Base-by-base conservation (phyloP, 1,140 invertebrate species). In the Leguminivora glycinivorella region DNA sequence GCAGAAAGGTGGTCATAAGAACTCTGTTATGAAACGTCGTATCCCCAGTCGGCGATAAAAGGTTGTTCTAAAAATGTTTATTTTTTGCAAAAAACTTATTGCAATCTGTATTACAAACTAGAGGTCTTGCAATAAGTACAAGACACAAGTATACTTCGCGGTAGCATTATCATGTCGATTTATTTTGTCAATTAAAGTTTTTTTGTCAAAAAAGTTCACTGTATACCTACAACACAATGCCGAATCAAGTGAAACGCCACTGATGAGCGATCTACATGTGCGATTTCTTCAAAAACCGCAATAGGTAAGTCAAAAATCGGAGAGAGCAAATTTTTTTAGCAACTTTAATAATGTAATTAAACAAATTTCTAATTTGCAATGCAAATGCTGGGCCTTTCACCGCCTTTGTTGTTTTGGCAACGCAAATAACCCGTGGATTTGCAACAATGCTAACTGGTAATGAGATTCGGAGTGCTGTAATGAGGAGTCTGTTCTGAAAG, bases 281-380 rank as follows among this genome's bases (percentile, higher is more conserved):
- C 10, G 22, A 63, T 63, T 63, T 63, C 58, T 63, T 63, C 14
- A 63, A 19, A 26, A 63, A 63, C 58, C 58, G 26, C 58, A 63
- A n/a, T 14, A 4, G 6, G 26, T 17, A 26, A 58, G 25, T 63
- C 58, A 63, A 63, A 63, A 14, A n/a, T 12, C n/a, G 58, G 58
- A 63, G 58, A 63, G 58, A 63, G 58, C 58, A 29, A 63, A n/a
- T 34, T 63, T 63, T 63, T 63, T 63, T 63, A 29, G 29, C 58
- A 63, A 63, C 25, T 31, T 34, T 68, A 47, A 68, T 68, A 68
- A 68, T 47, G 40, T 68, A 47, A 68, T 68, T 68, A 68, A 68
- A 68, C 67, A 29, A 68, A 68, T 68, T 68, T 68, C 67, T 68
- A 68, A 68, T 68, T 68, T 47, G 67, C 40, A 47, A 43, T 68